Base-by-base conservation (phyloP, 1,140 invertebrate genomes). In the Papilio aristodemus region DNA sequence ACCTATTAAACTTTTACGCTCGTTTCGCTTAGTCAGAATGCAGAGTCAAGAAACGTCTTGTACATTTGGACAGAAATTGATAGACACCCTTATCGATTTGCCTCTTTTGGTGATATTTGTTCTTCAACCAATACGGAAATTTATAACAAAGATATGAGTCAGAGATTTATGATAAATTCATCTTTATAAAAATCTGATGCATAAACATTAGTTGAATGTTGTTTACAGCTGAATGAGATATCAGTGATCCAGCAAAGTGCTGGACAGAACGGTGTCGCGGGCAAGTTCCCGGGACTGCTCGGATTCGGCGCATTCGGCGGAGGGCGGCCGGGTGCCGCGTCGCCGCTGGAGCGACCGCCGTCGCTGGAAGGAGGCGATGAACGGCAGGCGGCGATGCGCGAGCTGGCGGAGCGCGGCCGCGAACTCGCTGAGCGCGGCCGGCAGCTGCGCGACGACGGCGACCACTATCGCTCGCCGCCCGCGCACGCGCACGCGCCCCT, bases 211-310 rank as follows among this genome's bases (percentile, higher is more conserved):
- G n/a, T n/a, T n/a, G n/a, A n/a, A n/a, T n/a, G n/a, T 22, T 74
- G 50, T 71, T 80, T 78, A 36, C 89, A 94, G 93, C 87, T 94
- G 85, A 93, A 93, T 85, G 93, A 94, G 80, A 93, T 94, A 84
- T 93, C 93, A 63, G 92, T 93, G 69, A 92, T 93, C 72, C 93
- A 93, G 73, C 92, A 93, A 71, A 92, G 87, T 72, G 93, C 92
- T 71, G 89, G 90, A 17, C 89, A 91, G 73, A 94, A 94, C 77
- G 93, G 93, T 14, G 85, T 93, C 59, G 84, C 92, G 14, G 89
- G 78, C 14, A 93, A 93, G 76, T 93, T 93, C 77, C 91, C 92
- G 11, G 91, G 92, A n/a, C 80, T 93, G 5, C 79, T 94, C 13
- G 92, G 93, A 1, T 93, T 93, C 79, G 92, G 93, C 9, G 92